Base-by-base conservation (phyloP, 2,797 vertebrate genomes). In the Prunella strophiata region DNA sequence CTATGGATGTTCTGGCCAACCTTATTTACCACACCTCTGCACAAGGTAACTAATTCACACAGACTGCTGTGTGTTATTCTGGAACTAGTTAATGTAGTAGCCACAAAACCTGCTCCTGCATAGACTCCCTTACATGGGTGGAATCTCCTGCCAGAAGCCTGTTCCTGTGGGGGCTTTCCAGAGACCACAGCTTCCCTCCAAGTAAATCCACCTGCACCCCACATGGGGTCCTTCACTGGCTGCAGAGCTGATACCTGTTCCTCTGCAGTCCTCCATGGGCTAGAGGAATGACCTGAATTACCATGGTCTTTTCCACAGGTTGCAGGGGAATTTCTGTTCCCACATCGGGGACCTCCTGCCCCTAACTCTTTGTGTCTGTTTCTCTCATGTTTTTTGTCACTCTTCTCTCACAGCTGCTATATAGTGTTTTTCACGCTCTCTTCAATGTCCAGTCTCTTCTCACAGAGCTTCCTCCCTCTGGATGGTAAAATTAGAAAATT, bases 101-200 rank as follows among this genome's bases (percentile, higher is more conserved):
- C 29, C 67, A 65, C 36, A 50, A 70, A 50, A 54, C 8, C 40
- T 80, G 36, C 36, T 52, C 25, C 18, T 40, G 36, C 20, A 21
- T 1, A 18, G 29, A 32, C 9, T 42, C 22, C 21, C 16, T 67
- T 81, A 42, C 25, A 47, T 16, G 17, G 40, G 17, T 3, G 1
- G 7, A 32, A 65, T 59, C 43, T 81, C 27, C 61, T 68, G 43
- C 20, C 38, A 77, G 40, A 45, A 59, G 8, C 73, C 58, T 58
- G 16, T 17, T 59, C 52, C 43, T 47, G 12, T 19, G 1, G 16
- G 38, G 3, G 11, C 34, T 27, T 26, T 47, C 38, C 17, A 45
- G 2, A 32, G 43, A 27, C 7, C 0, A 0, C 66, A 68, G 38
- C 22, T 32, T 68, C 26, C 43, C 34, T 43, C 38, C 16, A 21